Evolutionary conservation across 2,797 vertebrate species (phyloP), one percentile per base, ranked within the genome.

Genomic region (Poeciliopsis infans): DNA sequence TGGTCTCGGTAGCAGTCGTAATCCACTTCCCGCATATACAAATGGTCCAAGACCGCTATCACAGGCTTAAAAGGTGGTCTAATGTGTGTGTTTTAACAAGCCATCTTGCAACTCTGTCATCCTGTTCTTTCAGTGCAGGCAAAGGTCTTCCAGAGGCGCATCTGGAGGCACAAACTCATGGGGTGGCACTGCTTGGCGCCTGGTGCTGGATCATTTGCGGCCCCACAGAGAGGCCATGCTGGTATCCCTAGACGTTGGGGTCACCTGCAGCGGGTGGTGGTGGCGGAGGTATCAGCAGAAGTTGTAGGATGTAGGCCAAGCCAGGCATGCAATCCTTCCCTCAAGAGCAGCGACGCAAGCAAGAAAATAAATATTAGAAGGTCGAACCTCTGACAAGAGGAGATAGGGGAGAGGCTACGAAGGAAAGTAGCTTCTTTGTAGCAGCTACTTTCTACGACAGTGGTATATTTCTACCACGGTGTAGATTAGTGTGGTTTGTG

Each of bases 121-220:
- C 33, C 70, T 18, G 33, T 55, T 72, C 59, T 55, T 84, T 28
- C 18, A 51, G 47, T 20, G 47, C 59, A 64, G 16, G 45, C 20
- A 8, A 2, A 76, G 74, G 55, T 43, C 75, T 36, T 31, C 69
- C 23, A 0, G 51, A 45, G 75, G 11, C 20, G 66, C 74, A 64
- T 57, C 10, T 0, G 75, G 47, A 81, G 71, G 79, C 71, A 78
- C 23, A 43, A 69, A 76, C 80, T 75, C 49, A 1, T 28, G 47
- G 80, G 85, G 88, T 74, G 87, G 83, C 81, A 75, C 80, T 55
- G 79, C 83, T 53, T 91, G 94, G 94, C 92, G 92, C 94, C 93
- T 91, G 85, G 93, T 93, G 88, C 89, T 85, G 92, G 93, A 93
- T 95, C 92, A 94, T 94, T 95, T 94, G 86, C 61, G 45, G 87